A percentile compares a stretch with the other conserved stretches of the same genome.
Evolutionary conservation across 2,113 vertebrate genomes (phyloP).

Genomic region (Pomatostomus ruficeps): DNA sequence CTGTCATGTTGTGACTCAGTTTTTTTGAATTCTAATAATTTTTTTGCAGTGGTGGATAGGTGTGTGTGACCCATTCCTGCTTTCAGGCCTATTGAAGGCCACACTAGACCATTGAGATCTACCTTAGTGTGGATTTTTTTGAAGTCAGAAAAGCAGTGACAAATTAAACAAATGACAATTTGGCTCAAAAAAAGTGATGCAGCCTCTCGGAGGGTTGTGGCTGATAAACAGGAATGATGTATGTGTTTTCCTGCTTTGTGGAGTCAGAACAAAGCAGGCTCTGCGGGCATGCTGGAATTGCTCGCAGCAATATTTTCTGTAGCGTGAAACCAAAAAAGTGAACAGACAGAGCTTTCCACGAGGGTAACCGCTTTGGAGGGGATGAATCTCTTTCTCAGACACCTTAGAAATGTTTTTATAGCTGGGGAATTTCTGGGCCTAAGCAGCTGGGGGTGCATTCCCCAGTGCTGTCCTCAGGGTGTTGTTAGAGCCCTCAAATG

Average conservation of each 20-base stretch:
- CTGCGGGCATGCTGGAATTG: not conserved
- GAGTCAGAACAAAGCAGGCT: not conserved
- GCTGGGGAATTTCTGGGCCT: not conserved
- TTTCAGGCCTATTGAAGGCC: not conserved
- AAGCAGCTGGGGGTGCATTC: not conserved
- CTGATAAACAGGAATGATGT: not conserved
- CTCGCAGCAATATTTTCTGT: not conserved
- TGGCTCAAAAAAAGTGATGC: not conserved
- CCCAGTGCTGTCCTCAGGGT: too few relatives aligned
- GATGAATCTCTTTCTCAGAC: not conserved
- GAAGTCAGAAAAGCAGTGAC: not conserved
- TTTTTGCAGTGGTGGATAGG: not conserved
- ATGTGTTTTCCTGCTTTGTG: not conserved
- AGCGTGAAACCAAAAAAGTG: conserved; percentile 5
- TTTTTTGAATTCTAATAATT: not conserved
- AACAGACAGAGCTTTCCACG: not conserved
- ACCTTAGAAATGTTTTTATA: not conserved
- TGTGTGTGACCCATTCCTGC: not conserved
- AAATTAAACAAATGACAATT: not conserved
- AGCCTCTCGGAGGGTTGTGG: not conserved
- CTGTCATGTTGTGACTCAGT: not conserved
- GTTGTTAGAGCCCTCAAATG: fast-evolving
- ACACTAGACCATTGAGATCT: not conserved
- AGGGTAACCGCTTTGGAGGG: not conserved
- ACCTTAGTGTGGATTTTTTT: not conserved